Conservation (phyloP, 2,888 invertebrate genomes). For the Tanytarsus gracilentus region DNA sequence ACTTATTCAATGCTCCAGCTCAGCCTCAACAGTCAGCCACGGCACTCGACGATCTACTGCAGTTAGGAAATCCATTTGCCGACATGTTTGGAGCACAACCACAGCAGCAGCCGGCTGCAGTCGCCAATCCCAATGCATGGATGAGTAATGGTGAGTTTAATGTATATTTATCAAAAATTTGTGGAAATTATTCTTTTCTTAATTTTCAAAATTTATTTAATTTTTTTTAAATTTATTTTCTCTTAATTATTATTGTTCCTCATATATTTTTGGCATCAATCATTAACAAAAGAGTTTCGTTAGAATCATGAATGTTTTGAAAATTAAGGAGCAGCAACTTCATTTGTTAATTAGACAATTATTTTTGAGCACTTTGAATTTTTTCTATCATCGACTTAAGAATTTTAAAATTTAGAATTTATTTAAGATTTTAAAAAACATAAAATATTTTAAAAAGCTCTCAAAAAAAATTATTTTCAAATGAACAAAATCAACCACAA, state of each 20-base stretch:
- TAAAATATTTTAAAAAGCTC: neutral
- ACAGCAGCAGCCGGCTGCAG: slow-evolving; percentile 35
- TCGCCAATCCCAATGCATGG: slow-evolving; percentile 45
- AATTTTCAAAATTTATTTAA: neutral
- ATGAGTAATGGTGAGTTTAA: slow-evolving; percentile 43
- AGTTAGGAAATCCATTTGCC: slow-evolving; percentile 85
- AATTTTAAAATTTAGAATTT: too few species aligned
- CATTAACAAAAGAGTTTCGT: too few species aligned
- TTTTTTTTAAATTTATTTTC: neutral
- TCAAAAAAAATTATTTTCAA: neutral
- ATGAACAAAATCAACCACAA: neutral
- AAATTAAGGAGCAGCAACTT: neutral
- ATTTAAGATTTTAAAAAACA: neutral
- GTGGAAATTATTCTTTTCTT: slow-evolving; percentile 17
- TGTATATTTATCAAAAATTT: neutral
- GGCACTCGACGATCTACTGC: slow-evolving; percentile 81
- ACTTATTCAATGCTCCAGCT: slow-evolving; percentile 53
- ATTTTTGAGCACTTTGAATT: too few species aligned
- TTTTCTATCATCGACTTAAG: too few species aligned
- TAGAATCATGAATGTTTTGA: neutral
- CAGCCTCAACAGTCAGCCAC: slow-evolving; percentile 46
- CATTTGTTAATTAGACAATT: too few species aligned
- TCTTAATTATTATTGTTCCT: slow-evolving; percentile 11
- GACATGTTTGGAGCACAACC: slow-evolving; percentile 60
- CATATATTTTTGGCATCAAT: slow-evolving; percentile 10